phyloP scores from a whole-genome alignment of 2,888 invertebrate genomes.

The Acleris laterana region DNA sequence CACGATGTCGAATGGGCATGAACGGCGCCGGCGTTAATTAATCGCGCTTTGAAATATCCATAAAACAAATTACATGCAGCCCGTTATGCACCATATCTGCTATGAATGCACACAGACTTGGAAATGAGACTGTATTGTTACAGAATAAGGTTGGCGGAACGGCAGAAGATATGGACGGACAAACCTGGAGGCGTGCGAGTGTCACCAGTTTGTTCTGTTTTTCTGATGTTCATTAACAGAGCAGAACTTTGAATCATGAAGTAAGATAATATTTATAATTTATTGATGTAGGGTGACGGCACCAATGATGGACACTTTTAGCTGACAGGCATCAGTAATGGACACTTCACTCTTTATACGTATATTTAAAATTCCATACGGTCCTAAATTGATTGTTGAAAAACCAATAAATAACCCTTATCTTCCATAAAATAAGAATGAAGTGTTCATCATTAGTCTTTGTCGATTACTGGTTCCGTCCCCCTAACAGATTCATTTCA shows the following conservation, averaged over 20 bases:
- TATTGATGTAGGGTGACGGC: no score
- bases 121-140: neutral
- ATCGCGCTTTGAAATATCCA: constrained; percentile 6
- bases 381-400: no score
- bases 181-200: neutral
- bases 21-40: constrained; percentile 7
- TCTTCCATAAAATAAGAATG: no score
- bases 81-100: constrained; percentile 5
- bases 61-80: constrained; percentile 19
- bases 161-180: neutral
- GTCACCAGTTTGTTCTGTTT: no score
- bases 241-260: constrained; percentile 2
- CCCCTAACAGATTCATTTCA: no score
- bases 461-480: no score
- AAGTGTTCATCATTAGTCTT: no score
- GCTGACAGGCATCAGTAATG: no score
- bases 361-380: no score
- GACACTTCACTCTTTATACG: no score
- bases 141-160: neutral
- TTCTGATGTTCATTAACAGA: neutral
- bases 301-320: no score
- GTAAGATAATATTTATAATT: neutral
- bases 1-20: constrained; percentile 10
- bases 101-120: neutral
- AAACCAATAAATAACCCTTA: no score